phyloP scores from a whole-genome alignment of 2,797 vertebrate genomes.

The Lemur catta region DNA sequence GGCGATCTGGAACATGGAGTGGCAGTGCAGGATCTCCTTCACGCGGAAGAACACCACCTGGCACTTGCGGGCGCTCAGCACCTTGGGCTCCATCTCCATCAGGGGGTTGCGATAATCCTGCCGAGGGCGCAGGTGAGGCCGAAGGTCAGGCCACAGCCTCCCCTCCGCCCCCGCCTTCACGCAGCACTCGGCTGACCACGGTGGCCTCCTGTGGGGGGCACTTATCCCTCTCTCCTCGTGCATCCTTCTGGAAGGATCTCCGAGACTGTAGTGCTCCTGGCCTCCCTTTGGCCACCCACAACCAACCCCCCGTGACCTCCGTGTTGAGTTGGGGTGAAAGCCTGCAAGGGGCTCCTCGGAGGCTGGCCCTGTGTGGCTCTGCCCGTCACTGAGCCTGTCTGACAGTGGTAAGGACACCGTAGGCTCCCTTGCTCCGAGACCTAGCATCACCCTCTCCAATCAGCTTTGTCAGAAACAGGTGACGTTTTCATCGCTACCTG shows the following conservation, averaged over 20 bases:
- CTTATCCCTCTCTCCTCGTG: rapidly evolving
- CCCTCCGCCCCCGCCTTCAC: not conserved
- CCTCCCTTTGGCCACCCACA: not conserved
- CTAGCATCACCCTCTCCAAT: not conserved
- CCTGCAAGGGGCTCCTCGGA: not conserved
- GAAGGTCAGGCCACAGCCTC: rapidly evolving
- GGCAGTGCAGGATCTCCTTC: constrained; percentile 95
- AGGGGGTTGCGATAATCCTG: constrained; percentile 94
- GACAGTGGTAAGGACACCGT: rapidly evolving
- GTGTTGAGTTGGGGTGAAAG: not conserved
- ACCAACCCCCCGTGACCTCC: rapidly evolving
- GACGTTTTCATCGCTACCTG: not conserved
- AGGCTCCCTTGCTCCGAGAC: not conserved
- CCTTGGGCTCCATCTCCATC: constrained; percentile 93
- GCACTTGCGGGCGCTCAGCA: constrained; percentile 92
- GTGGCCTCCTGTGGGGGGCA: not conserved
- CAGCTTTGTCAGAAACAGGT: not conserved
- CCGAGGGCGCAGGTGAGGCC: not conserved
- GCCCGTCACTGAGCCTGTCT: not conserved
- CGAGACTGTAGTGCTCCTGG: rapidly evolving
- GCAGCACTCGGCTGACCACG: rapidly evolving
- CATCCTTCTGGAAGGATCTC: not conserved
- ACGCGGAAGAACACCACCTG: constrained; percentile 91
- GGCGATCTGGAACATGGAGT: constrained; percentile 98
- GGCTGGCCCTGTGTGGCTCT: not conserved